phyloP scores from a whole-genome alignment of 2,888 invertebrate species.

The Agonum fuliginosum region DNA sequence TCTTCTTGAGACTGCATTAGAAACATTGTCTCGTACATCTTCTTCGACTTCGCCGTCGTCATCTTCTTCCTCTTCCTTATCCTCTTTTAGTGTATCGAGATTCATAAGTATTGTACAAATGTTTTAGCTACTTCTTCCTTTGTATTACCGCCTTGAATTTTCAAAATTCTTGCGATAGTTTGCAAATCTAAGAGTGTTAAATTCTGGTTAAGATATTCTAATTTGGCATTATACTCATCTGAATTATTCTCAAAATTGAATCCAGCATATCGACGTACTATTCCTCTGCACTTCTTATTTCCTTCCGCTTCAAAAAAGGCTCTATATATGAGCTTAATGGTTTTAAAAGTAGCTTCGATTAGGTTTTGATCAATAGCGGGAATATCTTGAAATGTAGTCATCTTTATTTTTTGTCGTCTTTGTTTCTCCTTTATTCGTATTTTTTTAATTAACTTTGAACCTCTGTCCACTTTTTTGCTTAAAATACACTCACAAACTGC shows the following conservation, averaged over 20 bases:
- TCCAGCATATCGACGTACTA: constrained; percentile 32
- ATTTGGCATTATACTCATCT: constrained; percentile 18
- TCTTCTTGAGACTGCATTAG: not conserved
- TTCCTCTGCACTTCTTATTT: too few relatives aligned
- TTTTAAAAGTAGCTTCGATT: too few relatives aligned
- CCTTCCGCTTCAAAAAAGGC: too few relatives aligned
- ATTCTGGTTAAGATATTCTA: not conserved
- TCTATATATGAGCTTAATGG: too few relatives aligned
- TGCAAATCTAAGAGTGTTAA: constrained; percentile 6
- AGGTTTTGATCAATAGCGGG: too few relatives aligned
- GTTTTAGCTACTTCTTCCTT: constrained; percentile 39
- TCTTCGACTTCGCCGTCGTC: constrained; percentile 2
- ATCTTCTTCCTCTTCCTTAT: constrained; percentile 7
- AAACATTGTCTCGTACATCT: not conserved
- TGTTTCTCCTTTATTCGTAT: too few relatives aligned
- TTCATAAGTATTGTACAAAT: not conserved
- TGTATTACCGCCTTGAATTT: not conserved
- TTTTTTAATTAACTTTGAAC: too few relatives aligned
- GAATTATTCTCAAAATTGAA: constrained; percentile 45
- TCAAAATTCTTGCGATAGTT: constrained; percentile 36
- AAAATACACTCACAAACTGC: too few relatives aligned
- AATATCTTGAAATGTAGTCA: too few relatives aligned
- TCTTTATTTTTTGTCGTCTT: too few relatives aligned
- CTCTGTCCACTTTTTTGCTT: too few relatives aligned
- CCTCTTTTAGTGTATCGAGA: constrained; percentile 11